Evolutionary conservation across 1,140 invertebrate genomes (phyloP).

Genomic region (Neotoxoptera formosana): DNA sequence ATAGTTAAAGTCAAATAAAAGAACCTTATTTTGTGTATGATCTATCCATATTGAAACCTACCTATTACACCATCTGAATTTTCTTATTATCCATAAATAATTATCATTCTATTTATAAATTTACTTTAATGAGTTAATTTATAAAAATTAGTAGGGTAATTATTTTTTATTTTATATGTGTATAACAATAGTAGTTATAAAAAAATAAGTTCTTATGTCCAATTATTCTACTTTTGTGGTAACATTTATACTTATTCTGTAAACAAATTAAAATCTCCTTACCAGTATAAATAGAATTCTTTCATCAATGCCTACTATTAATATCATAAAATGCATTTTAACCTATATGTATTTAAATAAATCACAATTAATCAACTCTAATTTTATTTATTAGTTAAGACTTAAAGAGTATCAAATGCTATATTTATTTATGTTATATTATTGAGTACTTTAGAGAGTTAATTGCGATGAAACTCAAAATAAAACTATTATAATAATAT

Average conservation of each 20-base stretch:
- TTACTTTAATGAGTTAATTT: neutral
- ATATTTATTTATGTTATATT: neutral
- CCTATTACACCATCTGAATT: neutral
- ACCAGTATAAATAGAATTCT: neutral
- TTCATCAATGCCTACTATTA: neutral
- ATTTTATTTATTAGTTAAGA: conserved; percentile 25
- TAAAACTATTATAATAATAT: conserved; percentile 11
- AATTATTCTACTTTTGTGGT: neutral
- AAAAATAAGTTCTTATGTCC: neutral
- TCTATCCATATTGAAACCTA: neutral
- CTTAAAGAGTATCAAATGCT: neutral
- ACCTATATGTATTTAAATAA: neutral
- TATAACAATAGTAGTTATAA: no score
- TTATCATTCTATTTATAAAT: neutral
- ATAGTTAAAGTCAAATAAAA: neutral
- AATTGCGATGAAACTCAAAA: conserved; percentile 7
- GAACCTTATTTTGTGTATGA: neutral
- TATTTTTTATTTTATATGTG: no score
- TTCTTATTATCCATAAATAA: neutral
- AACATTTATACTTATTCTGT: neutral
- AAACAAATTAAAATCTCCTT: neutral
- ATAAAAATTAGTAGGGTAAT: neutral
- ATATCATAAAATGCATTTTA: neutral
- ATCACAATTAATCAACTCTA: neutral
- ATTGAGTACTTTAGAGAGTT: conserved; percentile 43